phyloP scores from a whole-genome alignment of 2,888 invertebrate genomes.

The Drosophila planitibia region DNA sequence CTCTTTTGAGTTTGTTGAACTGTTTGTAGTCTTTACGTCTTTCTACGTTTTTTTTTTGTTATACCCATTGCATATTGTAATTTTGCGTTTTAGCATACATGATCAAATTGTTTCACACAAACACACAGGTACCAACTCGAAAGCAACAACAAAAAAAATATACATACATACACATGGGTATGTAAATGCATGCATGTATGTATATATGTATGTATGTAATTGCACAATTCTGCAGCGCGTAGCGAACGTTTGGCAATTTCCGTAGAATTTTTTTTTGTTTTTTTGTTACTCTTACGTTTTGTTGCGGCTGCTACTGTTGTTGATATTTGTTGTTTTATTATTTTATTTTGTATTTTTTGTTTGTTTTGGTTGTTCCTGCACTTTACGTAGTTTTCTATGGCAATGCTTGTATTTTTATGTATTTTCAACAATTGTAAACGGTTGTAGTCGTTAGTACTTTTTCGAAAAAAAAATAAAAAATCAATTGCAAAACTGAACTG shows the following conservation, averaged over 20 bases:
- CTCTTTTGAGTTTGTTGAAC: slow-evolving; percentile 70
- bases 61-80: slow-evolving; percentile 66
- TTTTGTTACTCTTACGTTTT: slow-evolving; percentile 57
- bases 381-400: slow-evolving; percentile 50
- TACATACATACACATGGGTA: slow-evolving; percentile 19
- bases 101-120: slow-evolving; percentile 47
- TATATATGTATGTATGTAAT: slow-evolving; percentile 51
- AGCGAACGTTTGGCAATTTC: slow-evolving; percentile 61
- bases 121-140: slow-evolving; percentile 34
- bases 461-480: slow-evolving; percentile 61
- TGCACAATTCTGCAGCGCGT: slow-evolving; percentile 79
- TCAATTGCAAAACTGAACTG: slow-evolving; percentile 68
- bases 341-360: slow-evolving; percentile 31
- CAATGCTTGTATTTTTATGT: slow-evolving; percentile 39
- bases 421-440: slow-evolving; percentile 46
- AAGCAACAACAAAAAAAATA: slow-evolving; percentile 57
- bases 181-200: slow-evolving; percentile 16
- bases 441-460: slow-evolving; percentile 44
- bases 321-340: slow-evolving; percentile 40
- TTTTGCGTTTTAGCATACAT: slow-evolving; percentile 58
- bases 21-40: slow-evolving; percentile 36
- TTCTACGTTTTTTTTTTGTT: slow-evolving; percentile 25
- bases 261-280: slow-evolving; percentile 34
- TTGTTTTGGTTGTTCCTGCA: slow-evolving; percentile 34
- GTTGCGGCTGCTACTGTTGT: slow-evolving; percentile 50